Evolutionary conservation across 2,888 invertebrate genomes (phyloP).

Genomic region (Gibbula magus): DNA sequence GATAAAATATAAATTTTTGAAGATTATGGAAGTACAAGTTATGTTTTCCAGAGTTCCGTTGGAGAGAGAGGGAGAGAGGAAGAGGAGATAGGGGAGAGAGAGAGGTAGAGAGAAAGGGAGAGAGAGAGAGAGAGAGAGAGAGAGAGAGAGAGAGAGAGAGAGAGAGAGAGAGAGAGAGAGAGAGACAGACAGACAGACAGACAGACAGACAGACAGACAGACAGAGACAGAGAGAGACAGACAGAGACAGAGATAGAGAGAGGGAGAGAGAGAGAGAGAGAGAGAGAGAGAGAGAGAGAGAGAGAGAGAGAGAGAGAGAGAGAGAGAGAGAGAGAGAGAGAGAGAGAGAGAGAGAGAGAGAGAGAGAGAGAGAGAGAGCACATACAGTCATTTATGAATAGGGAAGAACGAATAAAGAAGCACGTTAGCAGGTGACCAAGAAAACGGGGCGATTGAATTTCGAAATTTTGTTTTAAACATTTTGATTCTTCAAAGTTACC

Average conservation of each 20-base stretch:
- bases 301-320: background rate
- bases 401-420: background rate
- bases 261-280: background rate
- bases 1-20: no score
- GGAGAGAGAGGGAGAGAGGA: background rate
- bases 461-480: no score
- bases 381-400: background rate
- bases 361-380: background rate
- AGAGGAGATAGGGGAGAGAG: background rate
- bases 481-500: no score
- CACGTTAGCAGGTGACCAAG: no score
- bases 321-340: background rate
- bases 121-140: background rate
- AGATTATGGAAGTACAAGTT: no score
- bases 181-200: background rate
- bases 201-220: background rate
- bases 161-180: background rate
- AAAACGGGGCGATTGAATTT: no score
- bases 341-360: background rate
- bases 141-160: background rate
- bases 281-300: background rate
- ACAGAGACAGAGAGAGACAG: background rate
- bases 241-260: background rate
- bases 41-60: no score
- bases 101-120: slow-evolving; percentile 12